Percentiles rank a stretch among this genome's conserved stretches.
These are phyloP conservation scores for Ophraella communa DNA, from an alignment of 2,888 invertebrate species.

Conservation along the genomic window DNA sequence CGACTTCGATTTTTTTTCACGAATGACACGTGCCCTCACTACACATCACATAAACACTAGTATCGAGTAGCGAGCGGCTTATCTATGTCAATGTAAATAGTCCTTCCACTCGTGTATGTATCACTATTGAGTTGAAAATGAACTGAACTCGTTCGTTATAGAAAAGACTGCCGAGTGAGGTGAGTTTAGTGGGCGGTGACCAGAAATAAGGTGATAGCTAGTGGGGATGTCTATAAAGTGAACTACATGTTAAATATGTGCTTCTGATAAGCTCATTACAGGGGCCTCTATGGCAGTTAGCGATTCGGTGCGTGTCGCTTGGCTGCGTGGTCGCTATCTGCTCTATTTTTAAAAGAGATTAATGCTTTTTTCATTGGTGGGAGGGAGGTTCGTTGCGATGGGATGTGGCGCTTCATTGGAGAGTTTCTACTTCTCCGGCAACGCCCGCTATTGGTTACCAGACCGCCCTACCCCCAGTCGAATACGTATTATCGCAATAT, in stretches of 20 bases:
- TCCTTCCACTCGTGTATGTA: constrained; percentile 29
- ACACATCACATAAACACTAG: constrained; percentile 50
- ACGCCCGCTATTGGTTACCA: constrained; percentile 56
- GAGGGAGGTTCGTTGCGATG: constrained; percentile 56
- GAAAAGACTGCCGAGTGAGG: constrained; percentile 48
- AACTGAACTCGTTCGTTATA: constrained; percentile 45
- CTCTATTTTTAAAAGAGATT: constrained; percentile 63
- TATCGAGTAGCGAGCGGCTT: constrained; percentile 16
- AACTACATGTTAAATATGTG: constrained; percentile 61
- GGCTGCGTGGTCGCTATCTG: constrained; percentile 57
- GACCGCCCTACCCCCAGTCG: constrained; percentile 55
- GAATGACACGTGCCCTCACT: constrained; percentile 51
- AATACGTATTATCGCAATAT: constrained; percentile 57
- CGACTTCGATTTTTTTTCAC: constrained; percentile 27
- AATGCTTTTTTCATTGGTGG: constrained; percentile 63
- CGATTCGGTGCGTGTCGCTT: constrained; percentile 57
- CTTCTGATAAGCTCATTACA: constrained; percentile 61
- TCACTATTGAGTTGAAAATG: constrained; percentile 48
- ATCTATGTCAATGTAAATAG: constrained; percentile 21
- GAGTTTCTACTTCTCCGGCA: constrained; percentile 50
- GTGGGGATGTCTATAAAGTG: constrained; percentile 59
- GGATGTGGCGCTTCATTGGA: constrained; percentile 55
- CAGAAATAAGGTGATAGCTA: constrained; percentile 49
- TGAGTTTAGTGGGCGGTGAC: constrained; percentile 55
- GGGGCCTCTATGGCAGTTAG: constrained; percentile 57